These are phyloP conservation scores for Nephotettix cincticeps DNA, from an alignment of 1,140 invertebrate genomes.

Conservation along the genomic window DNA sequence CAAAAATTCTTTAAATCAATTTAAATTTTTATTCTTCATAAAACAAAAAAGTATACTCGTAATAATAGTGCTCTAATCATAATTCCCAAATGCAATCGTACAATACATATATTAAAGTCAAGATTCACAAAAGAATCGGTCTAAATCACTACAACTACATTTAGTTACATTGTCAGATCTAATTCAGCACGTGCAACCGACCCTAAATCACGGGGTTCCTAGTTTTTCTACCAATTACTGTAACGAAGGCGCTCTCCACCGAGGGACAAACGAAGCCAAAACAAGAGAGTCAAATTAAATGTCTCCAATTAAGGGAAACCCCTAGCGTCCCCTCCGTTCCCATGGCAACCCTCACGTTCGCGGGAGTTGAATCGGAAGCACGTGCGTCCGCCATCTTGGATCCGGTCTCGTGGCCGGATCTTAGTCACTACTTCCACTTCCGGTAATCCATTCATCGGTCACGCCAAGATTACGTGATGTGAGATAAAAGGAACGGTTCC, in stretches of 20 bases:
- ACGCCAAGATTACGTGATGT: neutral
- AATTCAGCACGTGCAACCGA: no score
- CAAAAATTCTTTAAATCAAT: no score
- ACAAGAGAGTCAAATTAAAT: slow-evolving; percentile 9
- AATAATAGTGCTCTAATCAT: no score
- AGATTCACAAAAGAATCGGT: no score
- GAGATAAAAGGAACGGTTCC: neutral
- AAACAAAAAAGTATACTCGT: no score
- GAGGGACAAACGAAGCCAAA: slow-evolving; percentile 1
- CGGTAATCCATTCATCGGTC: slow-evolving; percentile 6
- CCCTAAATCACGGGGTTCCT: no score
- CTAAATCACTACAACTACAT: no score
- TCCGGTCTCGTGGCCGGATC: slow-evolving; percentile 5
- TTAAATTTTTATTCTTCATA: no score
- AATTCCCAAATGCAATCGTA: no score
- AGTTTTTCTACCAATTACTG: neutral
- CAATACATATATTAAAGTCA: no score
- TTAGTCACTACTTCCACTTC: slow-evolving; percentile 3
- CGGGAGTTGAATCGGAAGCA: neutral
- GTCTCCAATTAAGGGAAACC: neutral
- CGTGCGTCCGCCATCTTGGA: slow-evolving; percentile 6
- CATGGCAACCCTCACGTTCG: neutral
- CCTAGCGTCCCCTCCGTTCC: neutral
- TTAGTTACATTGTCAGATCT: no score
- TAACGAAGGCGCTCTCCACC: neutral